These are phyloP conservation scores for Mesitornis unicolor DNA, from an alignment of 2,113 vertebrate species.

Conservation along the genomic window DNA sequence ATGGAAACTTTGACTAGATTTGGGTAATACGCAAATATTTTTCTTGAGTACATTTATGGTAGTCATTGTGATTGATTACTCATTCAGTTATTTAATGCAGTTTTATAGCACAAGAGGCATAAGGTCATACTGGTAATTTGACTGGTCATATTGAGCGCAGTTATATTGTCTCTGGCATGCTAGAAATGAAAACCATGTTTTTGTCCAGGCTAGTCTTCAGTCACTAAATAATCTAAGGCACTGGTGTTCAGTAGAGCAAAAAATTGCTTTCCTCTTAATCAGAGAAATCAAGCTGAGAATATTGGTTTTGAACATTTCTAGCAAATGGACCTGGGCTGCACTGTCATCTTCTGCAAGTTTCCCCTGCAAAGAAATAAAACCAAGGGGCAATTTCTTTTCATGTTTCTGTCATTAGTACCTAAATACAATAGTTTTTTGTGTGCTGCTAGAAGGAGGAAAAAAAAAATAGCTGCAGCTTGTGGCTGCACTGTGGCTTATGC, in stretches of 20 bases:
- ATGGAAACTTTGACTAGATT: neutral
- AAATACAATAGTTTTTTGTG: neutral
- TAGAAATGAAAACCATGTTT: neutral
- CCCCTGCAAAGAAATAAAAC: neutral
- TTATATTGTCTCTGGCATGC: neutral
- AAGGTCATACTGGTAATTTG: neutral
- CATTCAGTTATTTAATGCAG: neutral
- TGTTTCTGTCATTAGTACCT: neutral
- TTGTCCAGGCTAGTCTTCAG: neutral
- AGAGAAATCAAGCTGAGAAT: neutral
- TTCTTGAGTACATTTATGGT: neutral
- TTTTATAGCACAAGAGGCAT: neutral
- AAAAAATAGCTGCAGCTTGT: neutral
- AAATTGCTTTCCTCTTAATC: conserved; percentile 11
- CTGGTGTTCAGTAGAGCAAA: neutral
- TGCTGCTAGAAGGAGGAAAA: neutral
- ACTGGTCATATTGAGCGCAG: neutral
- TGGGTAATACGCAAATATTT: accelerated
- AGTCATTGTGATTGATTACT: neutral
- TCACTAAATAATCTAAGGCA: neutral
- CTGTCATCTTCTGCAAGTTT: neutral
- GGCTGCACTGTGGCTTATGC: neutral
- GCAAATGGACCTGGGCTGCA: neutral
- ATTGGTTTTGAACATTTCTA: neutral
- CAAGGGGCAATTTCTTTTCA: neutral